Conservation (phyloP, 1,140 invertebrate genomes). For the Rhagoletis pomonella region DNA sequence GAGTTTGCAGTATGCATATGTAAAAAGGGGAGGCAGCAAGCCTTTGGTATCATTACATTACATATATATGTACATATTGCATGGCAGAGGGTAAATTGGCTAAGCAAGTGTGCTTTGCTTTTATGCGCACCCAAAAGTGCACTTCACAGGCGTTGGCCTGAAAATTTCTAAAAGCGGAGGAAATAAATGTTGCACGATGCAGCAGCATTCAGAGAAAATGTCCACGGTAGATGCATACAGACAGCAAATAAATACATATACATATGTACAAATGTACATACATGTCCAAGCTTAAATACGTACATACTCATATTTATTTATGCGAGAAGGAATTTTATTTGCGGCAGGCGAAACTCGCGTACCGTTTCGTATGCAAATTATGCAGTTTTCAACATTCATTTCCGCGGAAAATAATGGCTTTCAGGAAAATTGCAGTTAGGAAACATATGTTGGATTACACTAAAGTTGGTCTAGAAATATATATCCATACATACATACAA, state of each 20-base stretch:
- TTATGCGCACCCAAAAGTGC: conserved; percentile 42
- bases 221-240: too few relatives aligned
- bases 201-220: not conserved
- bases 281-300: too few relatives aligned
- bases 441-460: too few relatives aligned
- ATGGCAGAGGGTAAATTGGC: conserved; percentile 24
- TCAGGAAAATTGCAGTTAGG: too few relatives aligned
- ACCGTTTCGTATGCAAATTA: not conserved
- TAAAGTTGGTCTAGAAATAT: too few relatives aligned
- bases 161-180: conserved; percentile 12
- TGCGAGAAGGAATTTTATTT: too few relatives aligned
- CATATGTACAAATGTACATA: not conserved
- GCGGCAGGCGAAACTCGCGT: too few relatives aligned
- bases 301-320: too few relatives aligned
- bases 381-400: not conserved
- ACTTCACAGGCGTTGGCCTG: conserved; percentile 39
- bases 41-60: not conserved
- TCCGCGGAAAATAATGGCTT: not conserved
- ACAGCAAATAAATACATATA: too few relatives aligned
- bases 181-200: not conserved
- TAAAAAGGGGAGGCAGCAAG: not conserved
- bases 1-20: not conserved
- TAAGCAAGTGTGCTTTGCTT: conserved; percentile 47
- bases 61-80: not conserved
- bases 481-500: too few relatives aligned